Percentiles rank a stretch among this genome's conserved stretches.
Conservation (phyloP, 2,797 vertebrate genomes). For the Typhlichthys subterraneus region DNA sequence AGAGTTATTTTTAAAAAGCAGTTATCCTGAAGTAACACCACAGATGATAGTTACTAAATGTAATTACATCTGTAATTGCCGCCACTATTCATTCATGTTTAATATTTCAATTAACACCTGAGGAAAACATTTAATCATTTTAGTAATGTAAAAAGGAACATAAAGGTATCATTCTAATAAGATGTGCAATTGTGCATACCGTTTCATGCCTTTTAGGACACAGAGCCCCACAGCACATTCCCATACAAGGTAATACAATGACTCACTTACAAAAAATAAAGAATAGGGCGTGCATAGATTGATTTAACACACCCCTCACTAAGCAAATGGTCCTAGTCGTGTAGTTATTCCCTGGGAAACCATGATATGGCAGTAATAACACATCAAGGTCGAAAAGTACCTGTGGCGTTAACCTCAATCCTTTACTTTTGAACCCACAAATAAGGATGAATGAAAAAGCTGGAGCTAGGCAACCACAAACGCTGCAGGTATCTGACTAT, state of each 20-base stretch:
- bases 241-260: slow-evolving; percentile 22
- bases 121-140: no score
- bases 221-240: slow-evolving; percentile 24
- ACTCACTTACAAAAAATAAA: not conserved
- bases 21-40: slow-evolving; percentile 24
- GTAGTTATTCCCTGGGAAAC: no score
- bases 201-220: slow-evolving; percentile 14
- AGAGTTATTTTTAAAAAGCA: slow-evolving; percentile 32
- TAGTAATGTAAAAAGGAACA: no score
- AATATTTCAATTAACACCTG: no score
- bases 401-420: slow-evolving; percentile 45
- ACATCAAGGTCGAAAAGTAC: slow-evolving; percentile 34
- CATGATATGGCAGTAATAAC: slow-evolving; percentile 20
- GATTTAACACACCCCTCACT: no score
- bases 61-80: not conserved
- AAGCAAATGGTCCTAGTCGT: no score
- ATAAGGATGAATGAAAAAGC: slow-evolving; percentile 49
- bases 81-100: no score
- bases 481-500: no score
- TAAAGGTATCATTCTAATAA: no score
- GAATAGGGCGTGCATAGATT: no score
- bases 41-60: no score
- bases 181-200: not conserved
- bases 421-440: slow-evolving; percentile 55
- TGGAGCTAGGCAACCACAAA: not conserved